phyloP scores from a whole-genome alignment of 1,140 invertebrate species.

The Zaprionus nigranus region DNA sequence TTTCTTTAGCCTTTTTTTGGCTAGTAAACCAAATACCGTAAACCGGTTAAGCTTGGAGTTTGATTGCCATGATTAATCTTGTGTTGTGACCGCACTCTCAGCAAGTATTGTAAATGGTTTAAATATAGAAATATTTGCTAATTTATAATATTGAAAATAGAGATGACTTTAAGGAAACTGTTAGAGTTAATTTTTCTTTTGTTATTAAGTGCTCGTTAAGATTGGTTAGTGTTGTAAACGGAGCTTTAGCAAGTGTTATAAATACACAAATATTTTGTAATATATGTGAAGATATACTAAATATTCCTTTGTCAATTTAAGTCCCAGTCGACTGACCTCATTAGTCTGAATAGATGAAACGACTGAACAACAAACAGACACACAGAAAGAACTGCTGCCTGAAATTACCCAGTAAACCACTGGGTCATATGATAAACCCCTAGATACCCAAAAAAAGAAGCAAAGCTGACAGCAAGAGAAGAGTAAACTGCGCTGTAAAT shows the following conservation, averaged over 20 bases:
- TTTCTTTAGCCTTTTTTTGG: conserved; percentile 1
- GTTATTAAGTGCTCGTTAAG: too few relatives aligned
- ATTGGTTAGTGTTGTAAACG: not conserved
- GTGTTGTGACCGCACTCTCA: not conserved
- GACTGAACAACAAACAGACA: conserved; percentile 18
- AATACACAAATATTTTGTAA: not conserved
- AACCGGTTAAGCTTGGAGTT: conserved; percentile 53
- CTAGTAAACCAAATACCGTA: conserved; percentile 9
- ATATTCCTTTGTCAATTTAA: not conserved
- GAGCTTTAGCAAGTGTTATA: not conserved
- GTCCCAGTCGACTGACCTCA: conserved; percentile 27
- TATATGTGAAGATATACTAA: not conserved
- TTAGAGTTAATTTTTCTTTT: too few relatives aligned
- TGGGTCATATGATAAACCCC: conserved; percentile 43
- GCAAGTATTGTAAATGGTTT: not conserved
- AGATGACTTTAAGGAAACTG: too few relatives aligned
- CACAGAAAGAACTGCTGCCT: not conserved
- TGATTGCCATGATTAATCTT: conserved; percentile 1
- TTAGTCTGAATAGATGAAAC: conserved; percentile 41
- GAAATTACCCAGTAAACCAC: conserved; percentile 45
- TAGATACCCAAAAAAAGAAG: conserved; percentile 11
- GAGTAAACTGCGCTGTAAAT: conserved; percentile 58
- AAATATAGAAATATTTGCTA: not conserved
- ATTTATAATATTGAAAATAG: too few relatives aligned
- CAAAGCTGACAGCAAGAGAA: not conserved